These are phyloP conservation scores for Sarcophaga carnaria DNA, from an alignment of 2,888 invertebrate species.

Conservation along the genomic window DNA sequence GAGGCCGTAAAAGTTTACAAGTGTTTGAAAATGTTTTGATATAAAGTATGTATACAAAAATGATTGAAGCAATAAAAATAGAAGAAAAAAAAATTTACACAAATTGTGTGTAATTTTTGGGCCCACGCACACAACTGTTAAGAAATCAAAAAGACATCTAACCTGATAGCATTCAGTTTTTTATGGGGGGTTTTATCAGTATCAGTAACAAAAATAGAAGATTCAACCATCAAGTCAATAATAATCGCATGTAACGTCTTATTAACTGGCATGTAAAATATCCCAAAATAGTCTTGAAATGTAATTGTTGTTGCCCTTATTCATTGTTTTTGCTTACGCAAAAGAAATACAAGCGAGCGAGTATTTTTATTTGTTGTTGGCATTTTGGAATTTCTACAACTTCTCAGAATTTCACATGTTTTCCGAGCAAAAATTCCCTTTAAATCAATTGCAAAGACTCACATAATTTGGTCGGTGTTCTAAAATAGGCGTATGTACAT, in stretches of 20 bases:
- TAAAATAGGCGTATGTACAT: too few relatives aligned
- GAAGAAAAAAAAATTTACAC: background rate
- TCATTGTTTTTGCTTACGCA: too few relatives aligned
- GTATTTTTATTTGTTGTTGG: too few relatives aligned
- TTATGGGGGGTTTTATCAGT: background rate
- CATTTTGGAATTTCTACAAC: too few relatives aligned
- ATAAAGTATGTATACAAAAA: background rate
- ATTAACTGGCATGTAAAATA: background rate
- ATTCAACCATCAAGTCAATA: background rate
- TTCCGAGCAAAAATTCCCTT: too few relatives aligned
- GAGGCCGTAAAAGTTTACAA: constrained; percentile 1
- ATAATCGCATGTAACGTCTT: background rate
- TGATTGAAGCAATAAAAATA: constrained; percentile 34
- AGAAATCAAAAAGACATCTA: background rate
- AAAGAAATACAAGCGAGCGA: too few relatives aligned
- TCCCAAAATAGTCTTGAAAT: constrained; percentile 20
- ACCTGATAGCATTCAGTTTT: constrained; percentile 6
- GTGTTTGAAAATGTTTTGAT: constrained; percentile 37
- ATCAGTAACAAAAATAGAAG: too few relatives aligned
- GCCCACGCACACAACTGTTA: constrained; percentile 25
- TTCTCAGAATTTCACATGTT: too few relatives aligned
- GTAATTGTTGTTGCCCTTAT: background rate
- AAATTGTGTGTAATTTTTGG: background rate
- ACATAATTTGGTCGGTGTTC: too few relatives aligned
- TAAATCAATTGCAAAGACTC: too few relatives aligned